Evolutionary conservation across 1,140 invertebrate genomes (phyloP).

Genomic region (Drosophila novamexicana): DNA sequence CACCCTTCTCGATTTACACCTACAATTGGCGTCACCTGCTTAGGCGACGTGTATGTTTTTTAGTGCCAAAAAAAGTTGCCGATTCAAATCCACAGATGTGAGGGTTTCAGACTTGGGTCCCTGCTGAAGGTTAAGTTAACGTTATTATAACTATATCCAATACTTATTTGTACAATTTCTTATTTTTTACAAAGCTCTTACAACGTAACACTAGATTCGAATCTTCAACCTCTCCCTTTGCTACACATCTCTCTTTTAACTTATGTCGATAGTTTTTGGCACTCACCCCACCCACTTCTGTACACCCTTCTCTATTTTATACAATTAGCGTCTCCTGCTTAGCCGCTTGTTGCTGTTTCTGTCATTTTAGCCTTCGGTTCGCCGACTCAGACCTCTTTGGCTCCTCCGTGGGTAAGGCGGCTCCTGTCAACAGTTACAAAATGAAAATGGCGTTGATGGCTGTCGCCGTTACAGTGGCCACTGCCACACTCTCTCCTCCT

Average conservation of each 20-base stretch:
- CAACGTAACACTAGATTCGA: background rate
- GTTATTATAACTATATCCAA: too few species aligned
- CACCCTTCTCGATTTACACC: constrained; percentile 2
- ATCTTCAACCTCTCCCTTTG: background rate
- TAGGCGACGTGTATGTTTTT: constrained; percentile 26
- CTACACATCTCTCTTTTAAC: background rate
- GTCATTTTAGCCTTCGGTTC: constrained; percentile 39
- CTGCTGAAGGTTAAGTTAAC: too few species aligned
- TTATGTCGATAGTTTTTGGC: constrained; percentile 6
- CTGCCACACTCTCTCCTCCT: background rate
- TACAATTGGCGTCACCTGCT: constrained; percentile 33
- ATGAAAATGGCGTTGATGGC: constrained; percentile 76
- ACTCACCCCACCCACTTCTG: background rate
- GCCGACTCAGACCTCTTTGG: background rate
- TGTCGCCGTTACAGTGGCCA: constrained; percentile 49
- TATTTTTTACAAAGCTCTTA: too few species aligned
- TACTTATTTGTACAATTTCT: too few species aligned
- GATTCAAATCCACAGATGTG: too few species aligned
- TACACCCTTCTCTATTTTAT: constrained; percentile 14
- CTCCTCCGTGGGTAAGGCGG: constrained; percentile 12
- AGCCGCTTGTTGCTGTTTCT: constrained; percentile 38
- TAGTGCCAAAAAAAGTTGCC: too few species aligned
- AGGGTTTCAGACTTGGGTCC: too few species aligned
- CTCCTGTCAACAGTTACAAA: constrained; percentile 68
- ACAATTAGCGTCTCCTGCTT: constrained; percentile 38